Percentiles rank a stretch among this genome's conserved stretches.
Evolutionary conservation across 2,113 vertebrate genomes (phyloP).

Genomic region (Potamarius usumacintae): DNA sequence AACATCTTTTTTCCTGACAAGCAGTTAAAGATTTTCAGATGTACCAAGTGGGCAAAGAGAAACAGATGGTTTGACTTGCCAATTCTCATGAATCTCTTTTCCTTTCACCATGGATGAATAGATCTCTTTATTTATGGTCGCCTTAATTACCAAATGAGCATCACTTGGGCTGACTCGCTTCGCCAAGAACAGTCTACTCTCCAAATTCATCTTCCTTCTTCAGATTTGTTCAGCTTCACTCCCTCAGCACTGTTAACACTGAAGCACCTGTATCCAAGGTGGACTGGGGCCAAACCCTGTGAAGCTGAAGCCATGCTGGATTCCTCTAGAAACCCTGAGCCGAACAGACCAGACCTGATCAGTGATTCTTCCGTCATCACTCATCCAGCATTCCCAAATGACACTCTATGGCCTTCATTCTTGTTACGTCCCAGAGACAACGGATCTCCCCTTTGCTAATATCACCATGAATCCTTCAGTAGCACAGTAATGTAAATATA

Average conservation of each 20-base stretch:
- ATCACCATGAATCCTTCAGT: neutral
- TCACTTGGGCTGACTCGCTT: neutral
- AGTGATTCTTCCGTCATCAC: neutral
- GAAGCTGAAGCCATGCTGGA: neutral
- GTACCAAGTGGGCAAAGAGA: slow-evolving; percentile 24
- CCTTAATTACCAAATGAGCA: slow-evolving; percentile 27
- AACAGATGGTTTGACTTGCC: slow-evolving; percentile 24
- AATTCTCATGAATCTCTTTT: slow-evolving; percentile 47
- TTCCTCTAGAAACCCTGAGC: neutral
- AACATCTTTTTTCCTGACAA: slow-evolving; percentile 1
- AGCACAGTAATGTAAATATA: neutral
- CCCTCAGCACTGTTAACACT: neutral
- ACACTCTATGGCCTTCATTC: neutral
- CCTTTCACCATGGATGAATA: slow-evolving; percentile 32
- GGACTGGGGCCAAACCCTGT: slow-evolving; percentile 8
- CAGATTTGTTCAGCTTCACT: neutral
- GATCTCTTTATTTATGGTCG: slow-evolving; percentile 47
- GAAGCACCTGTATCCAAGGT: slow-evolving; percentile 27
- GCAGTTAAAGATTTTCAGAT: slow-evolving; percentile 22
- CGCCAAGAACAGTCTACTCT: slow-evolving; percentile 8
- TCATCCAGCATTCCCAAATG: neutral
- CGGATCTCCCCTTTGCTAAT: neutral
- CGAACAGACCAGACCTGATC: slow-evolving; percentile 1
- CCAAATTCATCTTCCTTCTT: slow-evolving; percentile 9
- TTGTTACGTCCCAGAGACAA: neutral